Conservation (phyloP, 2,797 vertebrate species). For the Gymnopithys bicolor region DNA sequence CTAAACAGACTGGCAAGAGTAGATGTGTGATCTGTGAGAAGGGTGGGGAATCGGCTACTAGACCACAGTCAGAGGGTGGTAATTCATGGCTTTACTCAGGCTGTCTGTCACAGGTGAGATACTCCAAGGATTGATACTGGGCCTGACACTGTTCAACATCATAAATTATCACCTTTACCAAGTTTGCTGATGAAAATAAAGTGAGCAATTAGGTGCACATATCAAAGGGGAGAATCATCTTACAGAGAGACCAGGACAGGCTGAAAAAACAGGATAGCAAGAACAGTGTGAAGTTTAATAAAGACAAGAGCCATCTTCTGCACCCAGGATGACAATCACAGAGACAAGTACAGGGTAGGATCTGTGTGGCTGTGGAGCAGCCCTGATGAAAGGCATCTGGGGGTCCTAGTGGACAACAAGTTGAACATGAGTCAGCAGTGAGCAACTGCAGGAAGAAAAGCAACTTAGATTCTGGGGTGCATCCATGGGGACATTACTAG, state of each 20-base stretch:
- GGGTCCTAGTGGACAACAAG: neutral
- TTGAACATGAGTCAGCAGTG: neutral
- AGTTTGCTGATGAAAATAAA: neutral
- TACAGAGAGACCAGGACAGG: neutral
- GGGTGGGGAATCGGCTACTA: neutral
- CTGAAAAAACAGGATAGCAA: neutral
- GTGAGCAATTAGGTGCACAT: neutral
- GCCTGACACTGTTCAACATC: neutral
- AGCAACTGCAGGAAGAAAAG: fast-evolving
- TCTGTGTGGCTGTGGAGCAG: neutral
- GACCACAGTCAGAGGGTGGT: fast-evolving
- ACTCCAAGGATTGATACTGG: neutral
- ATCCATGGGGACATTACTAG: neutral
- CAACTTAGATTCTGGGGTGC: neutral
- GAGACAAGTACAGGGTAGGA: neutral
- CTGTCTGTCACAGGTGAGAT: neutral
- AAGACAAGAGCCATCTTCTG: neutral
- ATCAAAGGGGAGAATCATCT: neutral
- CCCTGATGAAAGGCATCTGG: neutral
- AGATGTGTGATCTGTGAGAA: neutral
- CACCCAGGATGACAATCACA: neutral
- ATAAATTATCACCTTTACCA: neutral
- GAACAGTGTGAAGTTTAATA: too few species aligned
- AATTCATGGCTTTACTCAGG: too few species aligned
- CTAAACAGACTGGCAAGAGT: neutral